phyloP scores from a whole-genome alignment of 1,140 invertebrate species.

The Paramacrobiotus metropolitanus region DNA sequence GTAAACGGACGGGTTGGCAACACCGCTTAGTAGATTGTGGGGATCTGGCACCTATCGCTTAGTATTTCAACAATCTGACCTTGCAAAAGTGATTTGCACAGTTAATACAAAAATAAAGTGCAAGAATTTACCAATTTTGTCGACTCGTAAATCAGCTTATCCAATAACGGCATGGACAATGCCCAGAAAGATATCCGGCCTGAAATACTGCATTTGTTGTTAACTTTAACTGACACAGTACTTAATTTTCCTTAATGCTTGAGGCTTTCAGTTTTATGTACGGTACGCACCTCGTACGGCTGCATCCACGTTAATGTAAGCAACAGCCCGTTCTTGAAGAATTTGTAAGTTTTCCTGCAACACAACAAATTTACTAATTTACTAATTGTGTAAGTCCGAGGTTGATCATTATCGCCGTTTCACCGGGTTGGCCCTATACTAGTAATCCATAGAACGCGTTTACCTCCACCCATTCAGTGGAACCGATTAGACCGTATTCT shows the following conservation, averaged over 20 bases:
- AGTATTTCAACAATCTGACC: background rate
- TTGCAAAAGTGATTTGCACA: background rate
- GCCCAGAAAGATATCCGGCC: slow-evolving; percentile 6
- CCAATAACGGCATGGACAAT: background rate
- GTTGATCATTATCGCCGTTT: no score
- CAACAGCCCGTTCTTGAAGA: slow-evolving; percentile 18
- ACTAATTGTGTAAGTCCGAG: no score
- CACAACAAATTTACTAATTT: no score
- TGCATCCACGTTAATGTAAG: slow-evolving; percentile 21
- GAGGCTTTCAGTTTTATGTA: no score
- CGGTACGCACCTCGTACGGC: slow-evolving; percentile 15
- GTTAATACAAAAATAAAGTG: background rate
- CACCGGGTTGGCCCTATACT: no score
- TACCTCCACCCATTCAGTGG: slow-evolving; percentile 17
- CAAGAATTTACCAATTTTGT: background rate
- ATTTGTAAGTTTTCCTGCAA: slow-evolving; percentile 16
- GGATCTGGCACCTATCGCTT: background rate
- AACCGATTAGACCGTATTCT: slow-evolving; percentile 27
- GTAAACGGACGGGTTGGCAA: background rate
- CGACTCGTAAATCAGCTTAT: background rate
- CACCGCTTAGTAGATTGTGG: background rate
- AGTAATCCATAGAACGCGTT: no score
- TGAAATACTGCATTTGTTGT: no score
- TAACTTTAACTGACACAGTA: no score
- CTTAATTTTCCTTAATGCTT: no score